Base-by-base conservation (phyloP, 2,888 invertebrate species). In the Platynereis dumerilii region DNA sequence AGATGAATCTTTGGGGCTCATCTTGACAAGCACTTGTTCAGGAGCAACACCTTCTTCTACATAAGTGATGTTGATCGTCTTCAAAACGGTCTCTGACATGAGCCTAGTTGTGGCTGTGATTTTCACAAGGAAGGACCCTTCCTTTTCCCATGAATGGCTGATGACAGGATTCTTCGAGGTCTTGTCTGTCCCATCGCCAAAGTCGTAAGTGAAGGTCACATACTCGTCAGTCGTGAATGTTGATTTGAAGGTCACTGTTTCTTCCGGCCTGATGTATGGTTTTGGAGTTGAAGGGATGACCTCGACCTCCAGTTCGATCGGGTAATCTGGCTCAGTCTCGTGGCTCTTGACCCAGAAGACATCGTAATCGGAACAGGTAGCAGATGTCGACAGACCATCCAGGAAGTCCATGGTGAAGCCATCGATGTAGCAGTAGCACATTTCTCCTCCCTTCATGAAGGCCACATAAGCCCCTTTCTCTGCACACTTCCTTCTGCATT, bases 221-320 rank as follows among this genome's bases (percentile, higher is more conserved):
- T 67, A 60, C 1, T 73, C 68, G 10, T 63, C 58, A 28, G 75
- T 64, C 45, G 72, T 69, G 7, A 72, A 69, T 2, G 65, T 69
- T 5, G 77, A 69, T 5, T 63, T 39, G 15, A 80, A 73, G 5
- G 64, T 28, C 0, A 81, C 73, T 7, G 77, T 74, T 64, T 83
- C 82, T 2, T 70, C 65, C 1, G 81, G 80, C 60, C 76, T 75
- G 7, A 76, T 75, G 68, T 82, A 81, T 12, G 65, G 52, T 44
- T 74, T 72, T 2, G 24, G n/a, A 26, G 66, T 69, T 15, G 69
- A 60, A 15, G 27, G 58, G 2, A 20, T 26, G 15, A 66, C 29
- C 17, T 45, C 34, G 12, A 70, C 61, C 0, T 28, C 17, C 7
- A 72, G 53, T 24, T 61, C 53, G 5, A 68, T 39, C n/a, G 62